Conservation (phyloP, 2,113 vertebrate species). For the Zingel zingel region DNA sequence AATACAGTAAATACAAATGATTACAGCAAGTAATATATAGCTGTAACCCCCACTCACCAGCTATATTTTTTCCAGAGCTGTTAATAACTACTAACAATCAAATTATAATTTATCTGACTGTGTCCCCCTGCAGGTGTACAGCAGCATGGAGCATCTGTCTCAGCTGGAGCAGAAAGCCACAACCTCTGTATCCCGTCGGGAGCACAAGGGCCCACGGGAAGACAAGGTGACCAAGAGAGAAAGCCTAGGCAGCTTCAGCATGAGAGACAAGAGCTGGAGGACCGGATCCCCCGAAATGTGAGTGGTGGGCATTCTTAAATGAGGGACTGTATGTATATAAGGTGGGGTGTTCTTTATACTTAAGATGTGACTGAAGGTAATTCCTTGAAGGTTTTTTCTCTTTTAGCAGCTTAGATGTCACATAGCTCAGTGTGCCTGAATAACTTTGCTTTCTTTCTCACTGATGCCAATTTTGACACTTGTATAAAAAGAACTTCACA, state of each 20-base stretch:
- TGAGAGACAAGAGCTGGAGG: slow-evolving; percentile 93
- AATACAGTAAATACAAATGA: too few relatives aligned
- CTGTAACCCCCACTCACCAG: background rate
- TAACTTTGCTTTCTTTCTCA: slow-evolving; percentile 22
- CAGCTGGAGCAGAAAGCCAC: slow-evolving; percentile 92
- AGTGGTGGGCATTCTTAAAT: slow-evolving; percentile 61
- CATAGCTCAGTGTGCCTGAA: background rate
- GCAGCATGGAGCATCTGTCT: slow-evolving; percentile 94
- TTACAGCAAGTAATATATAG: background rate
- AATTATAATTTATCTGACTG: slow-evolving; percentile 31
- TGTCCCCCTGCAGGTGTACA: slow-evolving; percentile 88
- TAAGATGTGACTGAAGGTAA: background rate
- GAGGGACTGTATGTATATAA: background rate
- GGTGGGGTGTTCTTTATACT: background rate
- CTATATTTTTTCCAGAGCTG: background rate
- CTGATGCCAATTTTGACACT: slow-evolving; percentile 18
- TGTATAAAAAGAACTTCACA: slow-evolving; percentile 45
- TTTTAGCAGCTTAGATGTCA: slow-evolving; percentile 8
- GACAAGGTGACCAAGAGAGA: slow-evolving; percentile 91
- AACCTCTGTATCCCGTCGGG: slow-evolving; percentile 84
- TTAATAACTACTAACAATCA: slow-evolving; percentile 3
- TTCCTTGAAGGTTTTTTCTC: slow-evolving; percentile 7
- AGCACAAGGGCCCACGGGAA: slow-evolving; percentile 87
- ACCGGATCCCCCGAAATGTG: slow-evolving; percentile 94
- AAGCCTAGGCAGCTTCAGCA: slow-evolving; percentile 89